These are phyloP conservation scores for Megaceryle torquata DNA, from an alignment of 2,113 vertebrate genomes.

Conservation along the genomic window DNA sequence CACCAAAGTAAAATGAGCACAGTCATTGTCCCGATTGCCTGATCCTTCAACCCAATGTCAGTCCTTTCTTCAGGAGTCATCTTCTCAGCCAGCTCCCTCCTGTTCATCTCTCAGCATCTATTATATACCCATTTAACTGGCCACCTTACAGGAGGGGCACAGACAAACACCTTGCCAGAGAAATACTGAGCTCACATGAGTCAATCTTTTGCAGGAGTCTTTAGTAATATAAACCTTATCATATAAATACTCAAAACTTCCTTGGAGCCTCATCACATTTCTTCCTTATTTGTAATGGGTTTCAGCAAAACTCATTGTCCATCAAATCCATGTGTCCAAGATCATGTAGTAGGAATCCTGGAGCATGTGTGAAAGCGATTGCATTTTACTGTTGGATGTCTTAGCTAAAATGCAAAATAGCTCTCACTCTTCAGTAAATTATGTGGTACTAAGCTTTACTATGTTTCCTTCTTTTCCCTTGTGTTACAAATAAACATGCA, in stretches of 20 bases:
- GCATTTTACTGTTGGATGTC: constrained; percentile 20
- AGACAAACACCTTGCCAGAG: background rate
- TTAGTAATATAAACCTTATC: background rate
- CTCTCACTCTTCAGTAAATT: constrained; percentile 14
- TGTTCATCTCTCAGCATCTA: background rate
- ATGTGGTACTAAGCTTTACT: constrained; percentile 21
- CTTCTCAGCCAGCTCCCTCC: background rate
- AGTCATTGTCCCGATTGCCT: background rate
- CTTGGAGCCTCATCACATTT: background rate
- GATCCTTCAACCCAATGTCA: background rate
- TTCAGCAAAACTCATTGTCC: constrained; percentile 28
- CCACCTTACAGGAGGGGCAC: background rate
- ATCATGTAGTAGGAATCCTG: constrained; percentile 3
- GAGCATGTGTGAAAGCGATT: background rate
- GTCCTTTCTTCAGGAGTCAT: background rate
- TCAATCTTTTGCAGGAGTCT: background rate
- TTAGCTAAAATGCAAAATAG: constrained; percentile 51
- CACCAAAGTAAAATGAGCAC: background rate
- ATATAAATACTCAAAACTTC: background rate
- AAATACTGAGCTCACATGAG: background rate
- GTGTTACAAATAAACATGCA: background rate
- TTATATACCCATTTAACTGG: background rate
- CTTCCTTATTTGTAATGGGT: constrained; percentile 17
- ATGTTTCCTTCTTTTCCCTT: constrained; percentile 4
- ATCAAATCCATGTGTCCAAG: constrained; percentile 37